Evolutionary conservation across 2,888 invertebrate genomes (phyloP), one percentile per base, ranked within the genome.

Genomic region (Corythucha ciliata): DNA sequence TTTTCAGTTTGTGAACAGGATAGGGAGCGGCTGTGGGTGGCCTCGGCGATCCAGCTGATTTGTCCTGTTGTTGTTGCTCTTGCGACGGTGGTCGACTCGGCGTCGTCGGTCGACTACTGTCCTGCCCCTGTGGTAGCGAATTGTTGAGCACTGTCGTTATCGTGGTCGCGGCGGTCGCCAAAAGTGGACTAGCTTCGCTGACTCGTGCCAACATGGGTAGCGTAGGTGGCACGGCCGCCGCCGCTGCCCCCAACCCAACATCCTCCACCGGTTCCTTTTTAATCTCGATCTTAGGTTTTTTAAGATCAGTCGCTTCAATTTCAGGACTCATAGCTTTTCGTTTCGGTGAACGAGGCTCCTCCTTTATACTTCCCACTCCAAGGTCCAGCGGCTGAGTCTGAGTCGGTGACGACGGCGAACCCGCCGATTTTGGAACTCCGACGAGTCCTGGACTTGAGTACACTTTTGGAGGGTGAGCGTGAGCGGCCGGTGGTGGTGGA

Each of bases 1-100:
- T 90, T 69, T 91, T 91, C 59, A 89, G 72, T 66, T 89, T 89
- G 55, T 88, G 77, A 42, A 84, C 81, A 1, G 83, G 83, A 56
- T 51, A 51, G 12, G 44, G 33, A 7, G 45, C 36, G n/a, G 26
- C 53, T 16, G 59, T 56, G 59, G 16, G 61, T 53, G 75, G 75
- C 1, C 74, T 74, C 0, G 77, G 76, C 63, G 76, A 76, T 51
- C 73, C 47, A 8, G 48, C 25, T 22, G 50, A 22, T 48, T 40
- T 54, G 48, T 45, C 58, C 64, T 37, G 24, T 65, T 58, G 52
- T 67, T 66, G 2, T 62, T 55, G 16, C 65, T 46, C 12, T 66
- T 51, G 73, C 29, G 29, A 18, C 16, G 42, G 45, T 42, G 33
- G 37, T 21, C 37, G 42, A 27, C 27, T 37, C 18, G 51, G 51